Evolutionary conservation across 2,888 invertebrate genomes (phyloP), one percentile per base, ranked within the genome.

Genomic region (Spilarctia lutea): DNA sequence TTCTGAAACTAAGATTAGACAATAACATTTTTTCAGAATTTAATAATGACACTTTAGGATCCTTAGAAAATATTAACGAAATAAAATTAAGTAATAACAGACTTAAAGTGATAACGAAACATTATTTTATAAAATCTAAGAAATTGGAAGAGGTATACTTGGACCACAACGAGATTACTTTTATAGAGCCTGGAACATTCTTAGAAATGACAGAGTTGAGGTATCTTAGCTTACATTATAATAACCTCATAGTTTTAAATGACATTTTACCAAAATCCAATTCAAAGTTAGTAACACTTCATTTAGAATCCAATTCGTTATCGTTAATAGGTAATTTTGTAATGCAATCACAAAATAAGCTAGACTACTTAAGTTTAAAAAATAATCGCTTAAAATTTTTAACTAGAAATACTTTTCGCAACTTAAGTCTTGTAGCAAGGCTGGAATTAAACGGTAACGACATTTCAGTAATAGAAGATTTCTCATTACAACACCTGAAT

Each of bases 161-260:
- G 77, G 98, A 99, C 91, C 98, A 98, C 92, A 99, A 99, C 93
- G 96, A 97, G 82, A 98, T 99, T 79, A 97, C 97, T 75, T 96
- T 97, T 77, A 98, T 99, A 87, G 98, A 98, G 86, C 96, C 97
- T 30, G 98, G 97, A 35, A 97, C 98, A 11, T 98, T 99, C 89
- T 96, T 97, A 65, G 97, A 97, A 35, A 95, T 98, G 88, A 96
- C 96, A 83, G 97, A 96, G 86, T 96, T 99, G 81, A 98, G 98
- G 88, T 98, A 98, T 91, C 97, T 99, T 65, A 98, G 98, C 92
- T 94, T 99, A 78, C 97, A 98, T 89, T 97, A 98, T 70, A 99
- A 99, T 91, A 95, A 97, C 72, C 94, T 99, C 48, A 96, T 97
- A 27, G 97, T 97, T 76, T 94, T 98, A 71, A 97, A 97, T 63